Percentiles rank a stretch among this genome's conserved stretches.
Evolutionary conservation across 1,140 invertebrate species (phyloP).

Genomic region (Bemisia tabaci): DNA sequence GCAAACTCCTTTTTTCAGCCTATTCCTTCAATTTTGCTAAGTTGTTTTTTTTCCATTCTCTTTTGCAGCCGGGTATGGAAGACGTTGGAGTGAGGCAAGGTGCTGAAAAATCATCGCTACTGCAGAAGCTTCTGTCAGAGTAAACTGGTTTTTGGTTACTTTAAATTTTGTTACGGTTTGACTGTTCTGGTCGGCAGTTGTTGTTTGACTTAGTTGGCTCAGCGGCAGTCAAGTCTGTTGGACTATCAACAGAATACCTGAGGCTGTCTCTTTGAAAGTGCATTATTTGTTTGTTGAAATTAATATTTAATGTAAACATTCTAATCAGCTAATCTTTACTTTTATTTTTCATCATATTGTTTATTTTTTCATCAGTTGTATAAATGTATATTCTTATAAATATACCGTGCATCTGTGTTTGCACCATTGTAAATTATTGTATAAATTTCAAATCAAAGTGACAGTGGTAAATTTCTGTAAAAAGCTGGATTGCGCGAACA

Average conservation of each 20-base stretch:
- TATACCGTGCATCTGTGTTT: too few species aligned
- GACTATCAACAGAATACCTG: neutral
- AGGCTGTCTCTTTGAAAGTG: neutral
- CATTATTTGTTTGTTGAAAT: neutral
- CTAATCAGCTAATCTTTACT: neutral
- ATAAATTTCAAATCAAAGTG: too few species aligned
- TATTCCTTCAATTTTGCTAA: too few species aligned
- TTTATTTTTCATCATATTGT: neutral
- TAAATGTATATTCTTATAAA: neutral
- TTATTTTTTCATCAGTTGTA: conserved; percentile 1
- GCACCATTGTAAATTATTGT: too few species aligned
- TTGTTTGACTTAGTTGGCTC: neutral
- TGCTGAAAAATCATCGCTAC: conserved; percentile 55
- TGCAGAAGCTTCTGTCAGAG: conserved; percentile 64
- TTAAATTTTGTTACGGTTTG: neutral
- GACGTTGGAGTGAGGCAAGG: conserved; percentile 16
- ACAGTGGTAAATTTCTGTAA: too few species aligned
- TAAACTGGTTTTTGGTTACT: conserved; percentile 26
- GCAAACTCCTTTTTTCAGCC: too few species aligned
- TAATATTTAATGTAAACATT: too few species aligned
- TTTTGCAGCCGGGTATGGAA: conserved; percentile 4
- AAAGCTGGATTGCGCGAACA: too few species aligned
- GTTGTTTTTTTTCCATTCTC: too few species aligned
- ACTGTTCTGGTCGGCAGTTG: neutral
- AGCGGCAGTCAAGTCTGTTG: neutral